Base-by-base conservation (phyloP, 2,797 vertebrate species). In the Gymnodraco acuticeps region DNA sequence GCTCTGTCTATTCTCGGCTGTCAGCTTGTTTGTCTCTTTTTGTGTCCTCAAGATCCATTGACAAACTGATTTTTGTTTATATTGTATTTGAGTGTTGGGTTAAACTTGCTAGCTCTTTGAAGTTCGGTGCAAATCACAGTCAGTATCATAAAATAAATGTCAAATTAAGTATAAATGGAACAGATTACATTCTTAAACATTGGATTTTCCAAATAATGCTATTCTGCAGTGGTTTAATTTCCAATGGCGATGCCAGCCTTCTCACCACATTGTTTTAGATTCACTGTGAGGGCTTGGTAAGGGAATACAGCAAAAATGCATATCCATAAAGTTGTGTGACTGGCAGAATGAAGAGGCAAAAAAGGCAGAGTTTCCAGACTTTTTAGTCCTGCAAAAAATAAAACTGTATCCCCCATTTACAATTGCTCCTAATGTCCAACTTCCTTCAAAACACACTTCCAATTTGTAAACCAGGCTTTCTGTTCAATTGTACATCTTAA, bases 1-100 rank as follows among this genome's bases (percentile, higher is more conserved):
- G 41, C 52, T 87, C 77, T 85, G 88, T 81, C 68, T 82, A 51
- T 64, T 75, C 67, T 90, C 86, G 61, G 56, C 64, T 70, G 54
- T 78, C 67, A 38, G 33, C 8, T 38, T 77, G 64, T 75, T 72
- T 58, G 42, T 65, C 19, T 70, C 58, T 68, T 1, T 64, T 56
- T 53, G 33, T 46, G 17, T 55, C 23, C 8, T 47, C 46, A 31
- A 20, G 9, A 20, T 31, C 15, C 9, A 7, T 3, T 20, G 27
- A 45, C 23, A 9, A 23, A 17, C 63, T 31, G 23, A 51, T 31
- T 7, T 45, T 41, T 51, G 6, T 55, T 56, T 75, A n/a, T 60
- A 27, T 54, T 48, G 23, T 15, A 45, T 69, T 41, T 42, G 27
- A 17, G 43, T 41, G 64, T 66, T 6, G 31, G n/a, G 19, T 60